phyloP scores from a whole-genome alignment of 1,140 invertebrate species.

The Tetramorium alpestre region DNA sequence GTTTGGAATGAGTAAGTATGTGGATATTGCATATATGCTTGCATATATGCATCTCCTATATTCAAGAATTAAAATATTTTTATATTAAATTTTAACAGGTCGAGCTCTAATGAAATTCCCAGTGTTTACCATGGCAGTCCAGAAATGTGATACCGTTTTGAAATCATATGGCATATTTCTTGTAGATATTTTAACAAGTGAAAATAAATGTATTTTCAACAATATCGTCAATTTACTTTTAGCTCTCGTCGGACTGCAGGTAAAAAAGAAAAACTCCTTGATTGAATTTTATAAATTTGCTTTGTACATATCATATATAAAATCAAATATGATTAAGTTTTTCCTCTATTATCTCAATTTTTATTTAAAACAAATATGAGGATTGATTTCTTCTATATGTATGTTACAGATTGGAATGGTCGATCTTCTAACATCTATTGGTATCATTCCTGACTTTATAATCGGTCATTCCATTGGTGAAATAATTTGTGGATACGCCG shows the following conservation, averaged over 20 bases:
- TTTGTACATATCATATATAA: neutral
- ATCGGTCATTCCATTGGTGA: slow-evolving; percentile 45
- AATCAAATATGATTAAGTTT: neutral
- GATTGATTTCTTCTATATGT: neutral
- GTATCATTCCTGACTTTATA: slow-evolving; percentile 23
- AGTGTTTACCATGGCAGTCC: slow-evolving; percentile 88
- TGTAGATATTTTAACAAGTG: slow-evolving; percentile 91
- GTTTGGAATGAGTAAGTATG: slow-evolving; percentile 55
- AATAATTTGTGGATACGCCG: slow-evolving; percentile 18
- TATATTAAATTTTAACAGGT: too few relatives aligned
- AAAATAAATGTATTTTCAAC: slow-evolving; percentile 91
- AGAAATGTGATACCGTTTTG: slow-evolving; percentile 90
- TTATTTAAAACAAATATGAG: neutral
- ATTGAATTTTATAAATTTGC: neutral
- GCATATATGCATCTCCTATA: neutral
- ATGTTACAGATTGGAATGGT: slow-evolving; percentile 33
- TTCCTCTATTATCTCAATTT: neutral
- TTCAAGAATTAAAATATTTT: slow-evolving; percentile 75
- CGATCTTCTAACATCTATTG: slow-evolving; percentile 24
- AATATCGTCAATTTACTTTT: slow-evolving; percentile 96
- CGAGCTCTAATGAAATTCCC: slow-evolving; percentile 82
- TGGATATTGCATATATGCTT: too few relatives aligned
- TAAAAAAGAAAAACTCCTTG: slow-evolving; percentile 75
- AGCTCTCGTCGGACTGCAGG: slow-evolving; percentile 94
- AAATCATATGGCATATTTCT: slow-evolving; percentile 92